Evolutionary conservation across 2,797 vertebrate species (phyloP), one percentile per base, ranked within the genome.

Genomic region (Hapalemur alaotrensis): DNA sequence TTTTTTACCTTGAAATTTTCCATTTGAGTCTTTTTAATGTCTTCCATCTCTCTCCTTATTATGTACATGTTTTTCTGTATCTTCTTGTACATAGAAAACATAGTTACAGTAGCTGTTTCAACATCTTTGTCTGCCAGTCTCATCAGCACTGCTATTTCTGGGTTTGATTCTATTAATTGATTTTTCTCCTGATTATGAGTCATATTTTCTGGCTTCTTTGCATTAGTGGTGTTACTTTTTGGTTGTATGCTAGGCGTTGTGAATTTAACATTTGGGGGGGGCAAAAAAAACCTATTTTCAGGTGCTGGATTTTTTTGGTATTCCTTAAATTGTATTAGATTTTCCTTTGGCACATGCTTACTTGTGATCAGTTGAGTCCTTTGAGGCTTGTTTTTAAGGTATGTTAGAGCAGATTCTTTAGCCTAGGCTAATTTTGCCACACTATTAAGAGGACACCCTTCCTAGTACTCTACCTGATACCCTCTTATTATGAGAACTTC

Each of bases 1-100:
- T 92, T 30, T 82, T 72, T 76, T 50, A 32, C 73, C 22, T 87
- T 38, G 18, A 85, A 18, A n/a, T 57, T 38, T 63, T 80, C 13
- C 32, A 12, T 5, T 46, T 67, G 38, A 48, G 50, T 22, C 9
- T 41, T 88, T 80, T 50, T 87, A 4, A 23, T 14, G 14, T 61
- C 17, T 41, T 79, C 52, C 52, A 23, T 80, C 18, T 80, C 22
- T 81, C 46, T 57, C 25, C 9, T 87, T 30, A 46, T 32, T 32
- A 13, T 57, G 12, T 10, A 46, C 22, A 35, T 30, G 18, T 7
- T 52, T 83, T 67, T 10, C 13, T 18, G 11, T 10, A 13, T 41
- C 7, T 52, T 75, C 22, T n/a, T 87, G 23, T 48, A 67, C 8
- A 11, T 13, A 14, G 1, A 35, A 43, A 32, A 5, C 23, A 48